Conservation (phyloP, 2,113 vertebrate species). For the Tychaedon coryphoeus region DNA sequence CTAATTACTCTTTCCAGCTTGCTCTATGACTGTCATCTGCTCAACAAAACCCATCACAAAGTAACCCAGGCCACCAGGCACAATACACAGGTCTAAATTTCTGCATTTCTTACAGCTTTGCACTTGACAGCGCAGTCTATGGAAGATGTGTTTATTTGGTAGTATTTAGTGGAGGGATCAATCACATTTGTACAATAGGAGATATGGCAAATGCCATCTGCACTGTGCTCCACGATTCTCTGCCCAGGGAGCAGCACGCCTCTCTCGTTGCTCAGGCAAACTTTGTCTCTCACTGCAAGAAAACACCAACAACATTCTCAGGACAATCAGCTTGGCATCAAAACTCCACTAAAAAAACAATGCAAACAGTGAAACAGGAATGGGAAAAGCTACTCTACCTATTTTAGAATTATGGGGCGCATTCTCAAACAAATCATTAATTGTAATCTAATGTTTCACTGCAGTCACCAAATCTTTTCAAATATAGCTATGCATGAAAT, state of each 20-base stretch:
- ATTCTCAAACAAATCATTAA: neutral
- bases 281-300: conserved; percentile 84
- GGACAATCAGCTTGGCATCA: neutral
- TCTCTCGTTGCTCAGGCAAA: conserved; percentile 85
- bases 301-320: neutral
- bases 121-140: conserved; percentile 87
- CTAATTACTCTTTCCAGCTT: neutral
- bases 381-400: neutral
- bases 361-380: neutral
- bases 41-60: neutral
- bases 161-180: conserved; percentile 84
- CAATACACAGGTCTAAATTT: neutral
- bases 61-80: neutral
- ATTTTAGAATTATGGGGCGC: neutral
- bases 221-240: conserved; percentile 83
- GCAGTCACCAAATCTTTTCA: neutral
- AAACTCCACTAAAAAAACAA: neutral
- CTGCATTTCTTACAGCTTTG: conserved; percentile 76
- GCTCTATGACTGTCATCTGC: neutral
- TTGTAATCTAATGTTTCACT: neutral
- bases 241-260: conserved; percentile 90
- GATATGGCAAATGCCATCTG: conserved; percentile 82
- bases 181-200: conserved; percentile 81
- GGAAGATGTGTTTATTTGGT: conserved; percentile 78
- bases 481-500: neutral